These are phyloP conservation scores for Archocentrus centrarchus DNA, from an alignment of 2,113 vertebrate species.

Conservation along the genomic window DNA sequence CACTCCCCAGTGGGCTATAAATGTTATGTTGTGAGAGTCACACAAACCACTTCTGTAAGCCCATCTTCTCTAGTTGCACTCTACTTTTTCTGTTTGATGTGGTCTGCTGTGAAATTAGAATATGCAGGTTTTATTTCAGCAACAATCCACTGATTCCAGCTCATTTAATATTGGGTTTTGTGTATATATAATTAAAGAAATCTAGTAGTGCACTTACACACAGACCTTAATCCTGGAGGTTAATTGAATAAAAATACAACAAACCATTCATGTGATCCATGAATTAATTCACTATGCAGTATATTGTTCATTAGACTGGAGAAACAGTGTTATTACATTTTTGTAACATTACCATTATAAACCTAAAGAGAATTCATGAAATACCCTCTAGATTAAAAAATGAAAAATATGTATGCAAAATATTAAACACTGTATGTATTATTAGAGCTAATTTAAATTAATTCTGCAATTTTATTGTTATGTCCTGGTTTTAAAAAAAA, in stretches of 20 bases:
- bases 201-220: slow-evolving; percentile 21
- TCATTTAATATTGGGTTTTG: slow-evolving; percentile 24
- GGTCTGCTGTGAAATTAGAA: slow-evolving; percentile 57
- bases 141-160: slow-evolving; percentile 22
- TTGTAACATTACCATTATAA: slow-evolving; percentile 51
- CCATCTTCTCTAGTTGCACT: slow-evolving; percentile 34
- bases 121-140: slow-evolving; percentile 44
- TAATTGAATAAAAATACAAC: slow-evolving; percentile 56
- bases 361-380: slow-evolving; percentile 32
- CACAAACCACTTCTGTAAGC: slow-evolving; percentile 50
- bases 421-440: not conserved
- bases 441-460: slow-evolving; percentile 26
- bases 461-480: too few species aligned
- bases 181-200: slow-evolving; percentile 35
- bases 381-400: slow-evolving; percentile 1
- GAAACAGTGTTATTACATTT: slow-evolving; percentile 51
- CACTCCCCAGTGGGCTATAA: slow-evolving; percentile 51
- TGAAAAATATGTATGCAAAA: slow-evolving; percentile 19
- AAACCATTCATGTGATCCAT: slow-evolving; percentile 47
- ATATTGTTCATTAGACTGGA: slow-evolving; percentile 50
- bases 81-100: slow-evolving; percentile 39
- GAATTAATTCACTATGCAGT: slow-evolving; percentile 35
- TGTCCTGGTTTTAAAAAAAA: too few species aligned
- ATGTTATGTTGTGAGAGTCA: slow-evolving; percentile 53
- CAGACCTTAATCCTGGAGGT: slow-evolving; percentile 24